Evolutionary conservation across 1,140 invertebrate species (phyloP).

Genomic region (Cydia fagiglandana): DNA sequence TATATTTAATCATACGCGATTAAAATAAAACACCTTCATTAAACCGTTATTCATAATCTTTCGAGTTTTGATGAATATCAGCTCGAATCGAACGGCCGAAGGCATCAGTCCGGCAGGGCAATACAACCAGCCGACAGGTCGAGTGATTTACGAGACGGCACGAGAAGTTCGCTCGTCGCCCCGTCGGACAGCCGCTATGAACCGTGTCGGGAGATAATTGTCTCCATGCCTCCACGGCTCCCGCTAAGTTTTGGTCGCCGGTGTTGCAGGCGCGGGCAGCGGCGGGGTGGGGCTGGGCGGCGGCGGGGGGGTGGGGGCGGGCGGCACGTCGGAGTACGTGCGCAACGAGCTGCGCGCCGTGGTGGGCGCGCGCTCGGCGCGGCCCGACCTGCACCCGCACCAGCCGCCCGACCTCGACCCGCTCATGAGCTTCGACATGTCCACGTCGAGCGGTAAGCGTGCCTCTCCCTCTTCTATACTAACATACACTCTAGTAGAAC

Average conservation of each 20-base stretch:
- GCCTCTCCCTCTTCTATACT: background rate
- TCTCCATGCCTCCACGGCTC: conserved; percentile 34
- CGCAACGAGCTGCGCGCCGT: conserved; percentile 93
- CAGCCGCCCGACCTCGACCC: conserved; percentile 82
- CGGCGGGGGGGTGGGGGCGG: too few species aligned
- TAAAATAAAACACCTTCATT: too few species aligned
- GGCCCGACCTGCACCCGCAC: conserved; percentile 58
- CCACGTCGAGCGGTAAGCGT: conserved; percentile 77
- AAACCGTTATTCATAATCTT: too few species aligned
- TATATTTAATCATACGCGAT: too few species aligned
- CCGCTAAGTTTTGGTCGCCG: conserved; percentile 33
- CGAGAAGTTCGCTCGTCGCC: background rate
- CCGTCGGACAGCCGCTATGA: background rate
- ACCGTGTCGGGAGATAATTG: background rate
- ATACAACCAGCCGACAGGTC: too few species aligned
- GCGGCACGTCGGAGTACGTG: conserved; percentile 88
- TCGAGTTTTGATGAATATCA: too few species aligned
- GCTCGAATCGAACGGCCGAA: too few species aligned
- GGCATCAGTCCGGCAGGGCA: too few species aligned
- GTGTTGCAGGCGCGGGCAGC: too few species aligned
- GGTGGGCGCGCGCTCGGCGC: conserved; percentile 87
- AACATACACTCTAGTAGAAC: background rate
- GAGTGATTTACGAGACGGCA: background rate
- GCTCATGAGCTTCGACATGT: conserved; percentile 85
- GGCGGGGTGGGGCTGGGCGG: too few species aligned